phyloP scores from a whole-genome alignment of 2,888 invertebrate genomes.

The Nasonovia ribisnigri region DNA sequence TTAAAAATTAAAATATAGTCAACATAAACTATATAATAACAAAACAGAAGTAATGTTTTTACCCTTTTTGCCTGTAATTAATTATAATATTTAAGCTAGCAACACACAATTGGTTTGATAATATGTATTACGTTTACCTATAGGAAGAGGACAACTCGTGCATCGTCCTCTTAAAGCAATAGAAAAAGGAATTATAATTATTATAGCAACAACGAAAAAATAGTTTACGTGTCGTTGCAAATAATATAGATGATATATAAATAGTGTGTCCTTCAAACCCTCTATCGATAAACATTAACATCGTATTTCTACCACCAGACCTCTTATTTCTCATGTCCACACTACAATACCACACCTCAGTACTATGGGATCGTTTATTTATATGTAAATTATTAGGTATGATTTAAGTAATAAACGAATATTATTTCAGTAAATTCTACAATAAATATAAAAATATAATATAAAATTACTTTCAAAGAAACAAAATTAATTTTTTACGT shows the following conservation, averaged over 20 bases:
- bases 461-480: no score
- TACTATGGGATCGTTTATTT: neutral
- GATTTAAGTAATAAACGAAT: neutral
- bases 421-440: neutral
- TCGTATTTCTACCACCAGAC: neutral
- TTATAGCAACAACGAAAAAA: neutral
- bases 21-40: no score
- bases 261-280: neutral
- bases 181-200: neutral
- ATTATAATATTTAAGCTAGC: no score
- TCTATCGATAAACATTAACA: neutral
- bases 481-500: neutral
- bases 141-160: no score
- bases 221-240: neutral
- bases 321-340: neutral
- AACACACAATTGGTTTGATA: no score
- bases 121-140: no score
- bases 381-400: neutral
- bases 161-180: neutral
- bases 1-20: no score
- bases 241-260: neutral
- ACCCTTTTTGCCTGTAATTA: no score
- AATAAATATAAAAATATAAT: neutral
- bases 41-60: no score
- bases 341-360: neutral